Percentiles rank a stretch among this genome's conserved stretches.
phyloP scores from a whole-genome alignment of 2,113 vertebrate genomes.

The Eira barbara region DNA sequence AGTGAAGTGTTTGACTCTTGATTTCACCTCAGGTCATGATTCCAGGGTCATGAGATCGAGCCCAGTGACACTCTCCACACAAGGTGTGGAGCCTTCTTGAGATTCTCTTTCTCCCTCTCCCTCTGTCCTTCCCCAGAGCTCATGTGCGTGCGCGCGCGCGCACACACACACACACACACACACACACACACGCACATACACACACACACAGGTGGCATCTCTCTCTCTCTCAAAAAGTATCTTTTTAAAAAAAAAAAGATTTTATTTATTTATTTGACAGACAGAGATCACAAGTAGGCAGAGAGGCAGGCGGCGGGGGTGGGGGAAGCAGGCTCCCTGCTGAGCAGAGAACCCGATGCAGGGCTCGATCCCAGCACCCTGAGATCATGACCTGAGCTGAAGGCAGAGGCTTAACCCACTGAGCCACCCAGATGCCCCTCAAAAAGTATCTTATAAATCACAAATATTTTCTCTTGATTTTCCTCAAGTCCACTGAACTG shows the following conservation, averaged over 20 bases:
- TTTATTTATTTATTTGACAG: no score
- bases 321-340: no score
- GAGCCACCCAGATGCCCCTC: background rate
- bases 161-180: no score
- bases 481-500: conserved; percentile 1
- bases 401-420: no score
- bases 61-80: background rate
- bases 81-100: background rate
- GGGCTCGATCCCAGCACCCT: no score
- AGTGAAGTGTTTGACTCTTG: background rate
- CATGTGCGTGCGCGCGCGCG: background rate
- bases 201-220: no score
- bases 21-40: background rate
- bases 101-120: background rate
- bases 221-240: background rate
- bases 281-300: no score
- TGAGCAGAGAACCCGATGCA: no score
- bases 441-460: background rate
- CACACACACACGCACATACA: no score
- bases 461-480: conserved; percentile 17
- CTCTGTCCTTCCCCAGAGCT: background rate
- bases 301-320: no score
- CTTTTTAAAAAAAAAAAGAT: background rate
- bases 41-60: background rate
- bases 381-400: no score